These are phyloP conservation scores for Leptarthrus brevirostris DNA, from an alignment of 2,888 invertebrate genomes.

Conservation along the genomic window DNA sequence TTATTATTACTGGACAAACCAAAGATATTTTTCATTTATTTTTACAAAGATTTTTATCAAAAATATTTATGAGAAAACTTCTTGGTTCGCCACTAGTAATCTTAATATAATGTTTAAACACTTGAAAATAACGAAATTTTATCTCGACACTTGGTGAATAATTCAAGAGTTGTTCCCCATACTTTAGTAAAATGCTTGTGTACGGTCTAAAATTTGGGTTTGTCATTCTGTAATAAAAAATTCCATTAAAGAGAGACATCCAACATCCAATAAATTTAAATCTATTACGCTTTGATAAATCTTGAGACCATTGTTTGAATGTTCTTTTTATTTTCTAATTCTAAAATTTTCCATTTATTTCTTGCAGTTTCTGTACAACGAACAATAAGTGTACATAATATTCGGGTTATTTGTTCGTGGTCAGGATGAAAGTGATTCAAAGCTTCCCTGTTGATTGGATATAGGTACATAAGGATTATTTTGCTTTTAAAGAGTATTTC, in stretches of 20 bases:
- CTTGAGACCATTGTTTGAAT: slow-evolving; percentile 48
- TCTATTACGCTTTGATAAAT: slow-evolving; percentile 41
- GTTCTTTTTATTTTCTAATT: slow-evolving; percentile 25
- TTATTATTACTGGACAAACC: too few species aligned
- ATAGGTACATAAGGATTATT: not conserved
- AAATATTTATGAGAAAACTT: slow-evolving; percentile 30
- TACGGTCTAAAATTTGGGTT: slow-evolving; percentile 7
- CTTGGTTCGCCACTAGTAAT: slow-evolving; percentile 12
- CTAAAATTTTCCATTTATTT: slow-evolving; percentile 36
- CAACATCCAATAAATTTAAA: not conserved
- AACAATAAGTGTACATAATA: slow-evolving; percentile 32
- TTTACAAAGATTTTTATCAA: slow-evolving; percentile 26
- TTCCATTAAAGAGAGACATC: not conserved
- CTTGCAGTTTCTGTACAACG: slow-evolving; percentile 37
- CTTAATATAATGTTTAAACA: slow-evolving; percentile 48
- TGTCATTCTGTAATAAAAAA: slow-evolving; percentile 12
- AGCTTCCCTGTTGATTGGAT: slow-evolving; percentile 15
- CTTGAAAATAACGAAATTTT: slow-evolving; percentile 47
- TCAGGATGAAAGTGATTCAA: slow-evolving; percentile 45
- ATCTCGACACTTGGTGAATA: slow-evolving; percentile 34
- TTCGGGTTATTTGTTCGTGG: slow-evolving; percentile 35
- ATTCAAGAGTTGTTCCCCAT: slow-evolving; percentile 35
- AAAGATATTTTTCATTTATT: too few species aligned
- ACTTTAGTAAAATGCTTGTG: slow-evolving; percentile 21
- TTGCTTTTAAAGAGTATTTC: too few species aligned